phyloP scores from a whole-genome alignment of 2,797 vertebrate genomes.

The Arvicola amphibius region DNA sequence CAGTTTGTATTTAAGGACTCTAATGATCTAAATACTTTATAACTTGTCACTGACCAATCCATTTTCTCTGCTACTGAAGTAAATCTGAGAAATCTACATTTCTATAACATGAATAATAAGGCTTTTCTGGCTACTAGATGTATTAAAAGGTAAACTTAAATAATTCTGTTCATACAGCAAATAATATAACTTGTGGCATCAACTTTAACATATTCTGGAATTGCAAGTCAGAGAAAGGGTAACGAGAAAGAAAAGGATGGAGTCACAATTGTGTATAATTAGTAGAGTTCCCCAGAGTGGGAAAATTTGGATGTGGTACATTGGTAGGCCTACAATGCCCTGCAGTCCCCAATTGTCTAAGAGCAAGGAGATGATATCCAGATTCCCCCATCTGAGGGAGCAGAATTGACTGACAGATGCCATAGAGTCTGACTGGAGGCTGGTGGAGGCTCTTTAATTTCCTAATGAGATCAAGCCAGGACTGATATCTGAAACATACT shows the following conservation, averaged over 20 bases:
- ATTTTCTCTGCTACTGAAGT: conserved; percentile 83
- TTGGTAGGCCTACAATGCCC: background rate
- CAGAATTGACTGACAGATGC: background rate
- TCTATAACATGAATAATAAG: conserved; percentile 11
- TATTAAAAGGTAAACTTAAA: conserved; percentile 2
- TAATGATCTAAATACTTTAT: background rate
- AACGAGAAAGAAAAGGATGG: background rate
- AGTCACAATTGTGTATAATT: background rate
- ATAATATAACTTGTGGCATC: background rate
- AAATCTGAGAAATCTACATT: conserved; percentile 77
- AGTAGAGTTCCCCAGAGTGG: background rate
- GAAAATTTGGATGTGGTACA: background rate
- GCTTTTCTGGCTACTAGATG: background rate
- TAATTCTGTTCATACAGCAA: background rate
- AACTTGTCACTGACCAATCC: conserved; percentile 71
- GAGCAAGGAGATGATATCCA: background rate
- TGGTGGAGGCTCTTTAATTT: background rate
- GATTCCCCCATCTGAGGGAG: background rate
- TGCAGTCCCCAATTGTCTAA: background rate
- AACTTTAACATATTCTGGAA: background rate
- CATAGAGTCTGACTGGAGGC: background rate
- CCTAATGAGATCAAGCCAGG: background rate
- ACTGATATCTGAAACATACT: background rate
- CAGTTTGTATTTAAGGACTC: background rate
- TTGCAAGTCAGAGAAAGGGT: background rate